phyloP scores from a whole-genome alignment of 1,140 invertebrate genomes.

The Polypedilum pembai region DNA sequence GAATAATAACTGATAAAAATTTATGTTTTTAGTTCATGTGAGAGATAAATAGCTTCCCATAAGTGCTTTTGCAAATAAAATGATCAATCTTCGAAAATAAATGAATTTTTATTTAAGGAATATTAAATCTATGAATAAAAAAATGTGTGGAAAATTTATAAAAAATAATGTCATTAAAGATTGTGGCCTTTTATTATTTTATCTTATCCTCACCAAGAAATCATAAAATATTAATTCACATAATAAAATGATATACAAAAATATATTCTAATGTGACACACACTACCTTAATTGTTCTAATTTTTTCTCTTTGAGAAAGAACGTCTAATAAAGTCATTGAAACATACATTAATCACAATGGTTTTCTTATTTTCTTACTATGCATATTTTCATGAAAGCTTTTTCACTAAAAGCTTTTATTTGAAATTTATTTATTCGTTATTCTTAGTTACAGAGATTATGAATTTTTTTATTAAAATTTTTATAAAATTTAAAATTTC shows the following conservation, averaged over 20 bases:
- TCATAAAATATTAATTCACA: not conserved
- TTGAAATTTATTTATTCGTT: too few relatives aligned
- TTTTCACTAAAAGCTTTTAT: too few relatives aligned
- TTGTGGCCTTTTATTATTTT: constrained; percentile 15
- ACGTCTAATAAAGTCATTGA: too few relatives aligned
- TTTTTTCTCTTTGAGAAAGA: too few relatives aligned
- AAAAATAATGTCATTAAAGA: constrained; percentile 12
- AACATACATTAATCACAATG: too few relatives aligned
- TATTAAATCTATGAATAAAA: not conserved
- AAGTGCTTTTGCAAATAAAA: constrained; percentile 8
- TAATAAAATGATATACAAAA: not conserved
- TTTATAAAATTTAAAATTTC: too few relatives aligned
- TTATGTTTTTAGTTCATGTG: constrained; percentile 12
- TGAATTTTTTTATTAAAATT: too few relatives aligned
- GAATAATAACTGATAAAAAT: not conserved
- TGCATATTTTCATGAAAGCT: too few relatives aligned
- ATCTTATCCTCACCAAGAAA: not conserved
- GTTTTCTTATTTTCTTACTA: too few relatives aligned
- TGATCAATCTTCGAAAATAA: not conserved
- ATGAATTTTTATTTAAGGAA: not conserved
- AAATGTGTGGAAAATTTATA: not conserved
- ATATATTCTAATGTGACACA: not conserved
- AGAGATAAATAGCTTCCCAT: constrained; percentile 16
- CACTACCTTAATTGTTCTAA: too few relatives aligned
- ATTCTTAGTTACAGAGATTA: too few relatives aligned